Evolutionary conservation across 2,113 vertebrate genomes (phyloP), one percentile per base, ranked within the genome.

Genomic region (Athene noctua): DNA sequence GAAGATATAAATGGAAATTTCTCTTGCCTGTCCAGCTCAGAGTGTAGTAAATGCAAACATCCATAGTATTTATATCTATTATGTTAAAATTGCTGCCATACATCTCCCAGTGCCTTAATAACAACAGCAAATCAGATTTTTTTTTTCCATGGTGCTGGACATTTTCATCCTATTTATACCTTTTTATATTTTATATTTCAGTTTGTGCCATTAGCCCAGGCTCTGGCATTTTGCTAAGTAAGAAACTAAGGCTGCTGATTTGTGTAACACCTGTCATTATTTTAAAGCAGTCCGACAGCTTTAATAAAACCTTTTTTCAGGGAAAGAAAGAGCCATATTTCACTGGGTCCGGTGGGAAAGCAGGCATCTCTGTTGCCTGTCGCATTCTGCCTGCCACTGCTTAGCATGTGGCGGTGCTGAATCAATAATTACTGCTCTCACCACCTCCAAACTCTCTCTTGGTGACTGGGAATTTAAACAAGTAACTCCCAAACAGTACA

Each of bases 231-330:
- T 80, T 70, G 34, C n/a, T 90, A 92, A 80, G 92, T n/a, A 38
- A 73, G 67, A 86, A 90, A 68, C 36, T 38, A 57, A 80, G 67
- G 82, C 62, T 86, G 36, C 47, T 86, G 95, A 88, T 94, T 96
- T 88, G 88, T 71, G 77, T 82, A 97, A 72, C 71, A 86, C 78
- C 90, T 95, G 92, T 74, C 95, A 68, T 78, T 90, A 94, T 71
- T 86, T 73, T 78, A 26, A 51, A 88, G 87, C 57, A 52, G 65
- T 86, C 55, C 4, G 30, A 97, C 86, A 97, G 94, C 71, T 97
- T 97, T 95, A 97, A 97, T 94, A 97, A 96, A 96, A 82, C 57
- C 40, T 51, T 68, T 96, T 92, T 95, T 26, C 68, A 91, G 80
- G 57, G 74, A 65, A 84, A 91, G 59, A 65, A 22, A 5, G 68